phyloP scores from a whole-genome alignment of 2,888 invertebrate species.

The Dyspetes luteomarginatus region DNA sequence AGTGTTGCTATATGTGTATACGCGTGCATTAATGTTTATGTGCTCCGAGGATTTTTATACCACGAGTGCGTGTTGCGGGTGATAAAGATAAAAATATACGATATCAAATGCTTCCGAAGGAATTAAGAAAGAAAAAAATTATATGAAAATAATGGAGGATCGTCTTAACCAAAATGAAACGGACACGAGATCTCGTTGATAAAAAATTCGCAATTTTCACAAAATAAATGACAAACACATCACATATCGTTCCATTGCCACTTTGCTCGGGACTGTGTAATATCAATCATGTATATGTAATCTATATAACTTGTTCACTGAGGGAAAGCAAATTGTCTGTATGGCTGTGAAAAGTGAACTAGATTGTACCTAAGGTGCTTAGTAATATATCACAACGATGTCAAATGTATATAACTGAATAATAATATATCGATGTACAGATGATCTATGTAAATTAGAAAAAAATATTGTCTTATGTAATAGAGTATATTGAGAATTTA shows the following conservation, averaged over 20 bases:
- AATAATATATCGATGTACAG: slow-evolving; percentile 81
- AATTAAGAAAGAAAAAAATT: not conserved
- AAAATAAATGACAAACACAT: slow-evolving; percentile 34
- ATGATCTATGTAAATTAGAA: slow-evolving; percentile 70
- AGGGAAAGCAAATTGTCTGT: slow-evolving; percentile 83
- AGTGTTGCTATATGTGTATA: slow-evolving; percentile 12
- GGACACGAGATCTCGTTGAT: slow-evolving; percentile 27
- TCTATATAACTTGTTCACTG: slow-evolving; percentile 79
- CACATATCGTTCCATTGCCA: slow-evolving; percentile 22
- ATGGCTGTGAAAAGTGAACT: slow-evolving; percentile 84
- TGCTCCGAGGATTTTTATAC: slow-evolving; percentile 52
- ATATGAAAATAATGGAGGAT: slow-evolving; percentile 18
- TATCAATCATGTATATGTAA: slow-evolving; percentile 57
- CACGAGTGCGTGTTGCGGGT: slow-evolving; percentile 45
- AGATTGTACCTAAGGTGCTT: slow-evolving; percentile 83
- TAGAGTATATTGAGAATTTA: slow-evolving; percentile 38
- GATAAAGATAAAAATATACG: slow-evolving; percentile 37
- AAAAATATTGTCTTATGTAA: slow-evolving; percentile 56
- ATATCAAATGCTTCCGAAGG: slow-evolving; percentile 27
- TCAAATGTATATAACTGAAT: slow-evolving; percentile 82
- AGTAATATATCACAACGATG: slow-evolving; percentile 79
- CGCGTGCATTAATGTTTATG: not conserved
- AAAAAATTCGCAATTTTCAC: slow-evolving; percentile 29
- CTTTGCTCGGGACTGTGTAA: slow-evolving; percentile 39
- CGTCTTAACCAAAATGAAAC: slow-evolving; percentile 19